Evolutionary conservation across 2,113 vertebrate genomes (phyloP).

Genomic region (Brachyistius frenatus): DNA sequence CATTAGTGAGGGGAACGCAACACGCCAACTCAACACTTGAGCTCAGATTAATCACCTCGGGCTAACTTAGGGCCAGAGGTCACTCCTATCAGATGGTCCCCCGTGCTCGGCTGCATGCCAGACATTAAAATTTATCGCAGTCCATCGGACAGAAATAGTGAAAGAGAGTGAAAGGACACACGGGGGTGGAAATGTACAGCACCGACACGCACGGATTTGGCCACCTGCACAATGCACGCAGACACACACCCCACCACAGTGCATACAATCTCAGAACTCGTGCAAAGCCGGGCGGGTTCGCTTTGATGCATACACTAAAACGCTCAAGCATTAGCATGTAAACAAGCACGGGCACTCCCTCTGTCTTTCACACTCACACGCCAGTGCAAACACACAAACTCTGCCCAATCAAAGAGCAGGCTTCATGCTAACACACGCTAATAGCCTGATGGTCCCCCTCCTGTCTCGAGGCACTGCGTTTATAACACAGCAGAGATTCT

Average conservation of each 20-base stretch:
- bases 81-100: slow-evolving; percentile 57
- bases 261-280: slow-evolving; percentile 18
- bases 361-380: slow-evolving; percentile 27
- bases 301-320: slow-evolving; percentile 10
- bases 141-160: slow-evolving; percentile 48
- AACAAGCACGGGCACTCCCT: slow-evolving; percentile 30
- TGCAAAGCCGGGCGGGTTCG: slow-evolving; percentile 44
- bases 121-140: slow-evolving; percentile 56
- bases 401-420: slow-evolving; percentile 53
- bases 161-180: slow-evolving; percentile 53
- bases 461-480: slow-evolving; percentile 61
- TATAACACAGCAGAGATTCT: slow-evolving; percentile 55
- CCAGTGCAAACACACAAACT: slow-evolving; percentile 51
- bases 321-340: slow-evolving; percentile 33
- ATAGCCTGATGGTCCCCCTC: slow-evolving; percentile 61
- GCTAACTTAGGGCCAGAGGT: slow-evolving; percentile 45
- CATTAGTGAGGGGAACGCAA: slow-evolving; percentile 53
- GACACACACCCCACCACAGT: slow-evolving; percentile 1
- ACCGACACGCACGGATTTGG: slow-evolving; percentile 35
- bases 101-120: slow-evolving; percentile 56
- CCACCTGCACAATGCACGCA: slow-evolving; percentile 25
- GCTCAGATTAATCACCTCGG: slow-evolving; percentile 64
- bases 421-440: slow-evolving; percentile 55
- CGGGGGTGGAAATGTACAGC: slow-evolving; percentile 12
- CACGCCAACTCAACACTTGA: slow-evolving; percentile 64